Percentiles rank a stretch among this genome's conserved stretches.
Evolutionary conservation across 2,113 vertebrate genomes (phyloP).

Genomic region (Cygnus buccinator): DNA sequence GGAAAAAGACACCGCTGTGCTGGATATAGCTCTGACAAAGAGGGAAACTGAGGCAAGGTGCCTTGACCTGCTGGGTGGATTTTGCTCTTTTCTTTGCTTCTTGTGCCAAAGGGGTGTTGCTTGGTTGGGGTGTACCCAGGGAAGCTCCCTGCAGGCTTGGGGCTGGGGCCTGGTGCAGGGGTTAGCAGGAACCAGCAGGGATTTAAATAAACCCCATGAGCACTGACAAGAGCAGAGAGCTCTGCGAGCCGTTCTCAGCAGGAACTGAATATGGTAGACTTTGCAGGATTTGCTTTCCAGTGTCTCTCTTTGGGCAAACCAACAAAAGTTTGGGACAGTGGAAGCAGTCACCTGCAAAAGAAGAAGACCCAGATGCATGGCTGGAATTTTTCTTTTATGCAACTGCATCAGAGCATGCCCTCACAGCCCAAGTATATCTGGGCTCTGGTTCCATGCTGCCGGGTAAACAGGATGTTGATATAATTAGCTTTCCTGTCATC

Average conservation of each 20-base stretch:
- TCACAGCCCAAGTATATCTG: not conserved
- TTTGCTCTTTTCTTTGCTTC: not conserved
- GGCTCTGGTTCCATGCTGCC: not conserved
- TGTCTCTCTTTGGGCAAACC: not conserved
- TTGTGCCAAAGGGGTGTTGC: not conserved
- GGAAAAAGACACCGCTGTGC: not conserved
- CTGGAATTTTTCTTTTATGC: not conserved
- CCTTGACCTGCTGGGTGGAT: not conserved
- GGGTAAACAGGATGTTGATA: slow-evolving; percentile 69
- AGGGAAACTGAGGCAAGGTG: not conserved
- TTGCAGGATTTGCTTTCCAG: not conserved
- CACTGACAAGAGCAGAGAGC: not conserved
- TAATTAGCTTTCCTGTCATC: slow-evolving; percentile 67
- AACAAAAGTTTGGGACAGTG: not conserved
- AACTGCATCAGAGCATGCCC: not conserved
- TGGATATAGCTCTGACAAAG: not conserved
- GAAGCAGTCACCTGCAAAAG: not conserved
- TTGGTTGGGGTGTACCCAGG: not conserved
- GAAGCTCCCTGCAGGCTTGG: not conserved
- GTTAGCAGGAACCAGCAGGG: not conserved
- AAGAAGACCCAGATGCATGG: not conserved
- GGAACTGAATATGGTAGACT: fast-evolving
- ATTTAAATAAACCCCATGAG: not conserved
- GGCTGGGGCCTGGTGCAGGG: not conserved
- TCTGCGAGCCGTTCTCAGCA: not conserved